Percentiles rank a stretch among this genome's conserved stretches.
Conservation (phyloP, 2,797 vertebrate genomes). For the Melopsittacus undulatus region DNA sequence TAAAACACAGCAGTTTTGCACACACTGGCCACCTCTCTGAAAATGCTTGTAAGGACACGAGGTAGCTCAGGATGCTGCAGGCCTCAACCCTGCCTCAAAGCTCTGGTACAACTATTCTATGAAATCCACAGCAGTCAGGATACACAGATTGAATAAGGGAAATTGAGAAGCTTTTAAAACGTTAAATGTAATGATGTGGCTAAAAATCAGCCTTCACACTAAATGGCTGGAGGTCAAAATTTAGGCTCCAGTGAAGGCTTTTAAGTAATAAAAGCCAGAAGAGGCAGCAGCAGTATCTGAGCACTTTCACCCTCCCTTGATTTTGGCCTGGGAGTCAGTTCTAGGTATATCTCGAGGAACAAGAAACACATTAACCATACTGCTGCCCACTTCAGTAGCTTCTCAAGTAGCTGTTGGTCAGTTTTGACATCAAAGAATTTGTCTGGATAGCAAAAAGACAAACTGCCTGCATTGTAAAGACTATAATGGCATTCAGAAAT, state of each 20-base stretch:
- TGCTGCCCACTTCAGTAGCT: neutral
- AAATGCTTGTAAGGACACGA: neutral
- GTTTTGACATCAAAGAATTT: neutral
- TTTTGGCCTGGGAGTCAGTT: neutral
- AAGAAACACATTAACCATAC: neutral
- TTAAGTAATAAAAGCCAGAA: neutral
- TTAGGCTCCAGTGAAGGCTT: neutral
- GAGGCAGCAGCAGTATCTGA: neutral
- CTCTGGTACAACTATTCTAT: no score
- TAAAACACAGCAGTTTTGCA: neutral
- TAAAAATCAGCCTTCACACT: neutral
- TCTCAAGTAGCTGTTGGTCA: neutral
- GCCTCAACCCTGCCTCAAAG: neutral
- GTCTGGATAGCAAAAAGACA: neutral
- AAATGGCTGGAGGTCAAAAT: neutral
- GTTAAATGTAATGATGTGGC: neutral
- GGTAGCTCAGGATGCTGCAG: neutral
- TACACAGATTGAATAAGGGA: rapidly evolving
- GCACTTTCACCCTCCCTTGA: neutral
- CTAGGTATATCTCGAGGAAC: neutral
- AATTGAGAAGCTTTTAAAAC: neutral
- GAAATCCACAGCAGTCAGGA: neutral
- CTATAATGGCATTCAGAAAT: neutral
- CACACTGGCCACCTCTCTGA: neutral
- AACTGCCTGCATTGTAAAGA: neutral